A percentile compares a stretch with the other conserved stretches of the same genome.
Evolutionary conservation across 2,797 vertebrate genomes (phyloP).

Genomic region (Otus scops): DNA sequence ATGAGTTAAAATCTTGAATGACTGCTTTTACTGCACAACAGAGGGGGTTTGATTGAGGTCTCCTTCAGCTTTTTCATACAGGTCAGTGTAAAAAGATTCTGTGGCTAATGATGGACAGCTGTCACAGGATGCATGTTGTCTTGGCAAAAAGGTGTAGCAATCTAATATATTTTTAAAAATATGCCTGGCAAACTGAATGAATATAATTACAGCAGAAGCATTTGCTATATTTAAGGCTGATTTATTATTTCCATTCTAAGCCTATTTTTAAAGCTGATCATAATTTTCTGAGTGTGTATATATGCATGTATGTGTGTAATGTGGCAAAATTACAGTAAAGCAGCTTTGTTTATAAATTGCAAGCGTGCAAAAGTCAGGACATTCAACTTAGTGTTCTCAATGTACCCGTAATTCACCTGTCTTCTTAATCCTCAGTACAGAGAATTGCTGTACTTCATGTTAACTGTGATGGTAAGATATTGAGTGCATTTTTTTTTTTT

Average conservation of each 20-base stretch:
- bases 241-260: constrained; percentile 10
- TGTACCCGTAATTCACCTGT: not conserved
- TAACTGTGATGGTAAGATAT: not conserved
- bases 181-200: not conserved
- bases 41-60: not conserved
- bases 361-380: not conserved
- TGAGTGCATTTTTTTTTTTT: not conserved
- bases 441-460: not conserved
- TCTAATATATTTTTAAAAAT: not conserved
- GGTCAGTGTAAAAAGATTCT: constrained; percentile 4
- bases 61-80: constrained; percentile 25
- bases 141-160: not conserved
- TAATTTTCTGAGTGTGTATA: not conserved
- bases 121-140: not conserved
- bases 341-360: not conserved
- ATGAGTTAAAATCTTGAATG: constrained; percentile 25
- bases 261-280: constrained; percentile 15
- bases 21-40: constrained; percentile 13
- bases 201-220: constrained; percentile 1
- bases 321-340: not conserved
- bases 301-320: not conserved
- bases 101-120: constrained; percentile 30
- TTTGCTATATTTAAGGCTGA: not conserved
- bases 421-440: not conserved
- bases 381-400: not conserved